Conservation (phyloP, 2,113 vertebrate genomes). For the Oryzias javanicus region DNA sequence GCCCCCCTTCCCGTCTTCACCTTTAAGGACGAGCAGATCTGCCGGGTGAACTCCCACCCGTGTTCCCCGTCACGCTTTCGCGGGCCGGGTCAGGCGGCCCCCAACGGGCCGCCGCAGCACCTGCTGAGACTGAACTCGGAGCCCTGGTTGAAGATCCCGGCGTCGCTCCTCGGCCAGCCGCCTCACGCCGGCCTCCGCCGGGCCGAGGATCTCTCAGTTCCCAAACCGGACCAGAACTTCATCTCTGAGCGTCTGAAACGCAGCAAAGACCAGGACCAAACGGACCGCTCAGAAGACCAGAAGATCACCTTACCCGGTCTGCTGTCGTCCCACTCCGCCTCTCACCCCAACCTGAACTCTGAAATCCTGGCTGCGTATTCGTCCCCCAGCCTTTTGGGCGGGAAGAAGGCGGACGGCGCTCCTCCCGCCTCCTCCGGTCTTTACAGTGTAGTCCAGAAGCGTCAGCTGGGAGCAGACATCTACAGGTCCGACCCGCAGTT, state of each 20-base stretch:
- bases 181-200: slow-evolving; percentile 65
- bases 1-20: slow-evolving; percentile 51
- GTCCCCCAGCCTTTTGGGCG: slow-evolving; percentile 31
- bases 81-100: slow-evolving; percentile 24
- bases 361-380: slow-evolving; percentile 58
- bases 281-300: slow-evolving; percentile 39
- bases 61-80: slow-evolving; percentile 66
- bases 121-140: slow-evolving; percentile 79
- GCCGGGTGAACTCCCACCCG: slow-evolving; percentile 60
- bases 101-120: slow-evolving; percentile 62
- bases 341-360: slow-evolving; percentile 75
- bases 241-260: slow-evolving; percentile 54
- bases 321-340: slow-evolving; percentile 71
- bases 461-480: slow-evolving; percentile 81
- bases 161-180: slow-evolving; percentile 68
- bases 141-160: slow-evolving; percentile 81
- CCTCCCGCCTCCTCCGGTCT: slow-evolving; percentile 81
- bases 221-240: slow-evolving; percentile 47
- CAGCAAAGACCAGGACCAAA: slow-evolving; percentile 46
- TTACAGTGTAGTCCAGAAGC: slow-evolving; percentile 80
- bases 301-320: slow-evolving; percentile 79
- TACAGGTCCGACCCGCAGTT: slow-evolving; percentile 88
- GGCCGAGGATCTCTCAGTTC: slow-evolving; percentile 72
- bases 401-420: slow-evolving; percentile 39
- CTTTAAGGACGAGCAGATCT: slow-evolving; percentile 64